A percentile compares a stretch with the other conserved stretches of the same genome.
Conservation (phyloP, 2,113 vertebrate genomes). For the Proteles cristata region DNA sequence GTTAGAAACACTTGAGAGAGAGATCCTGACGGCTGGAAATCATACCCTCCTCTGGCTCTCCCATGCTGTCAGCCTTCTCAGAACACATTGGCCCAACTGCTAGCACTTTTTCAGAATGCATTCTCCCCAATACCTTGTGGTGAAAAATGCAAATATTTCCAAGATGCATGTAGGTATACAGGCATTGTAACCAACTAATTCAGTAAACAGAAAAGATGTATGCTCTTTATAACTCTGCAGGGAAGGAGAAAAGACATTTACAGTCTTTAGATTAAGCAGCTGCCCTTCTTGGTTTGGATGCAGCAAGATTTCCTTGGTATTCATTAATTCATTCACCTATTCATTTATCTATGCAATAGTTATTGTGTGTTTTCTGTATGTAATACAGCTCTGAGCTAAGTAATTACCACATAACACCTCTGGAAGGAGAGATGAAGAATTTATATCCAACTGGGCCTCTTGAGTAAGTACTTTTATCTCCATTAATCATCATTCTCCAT, state of each 20-base stretch:
- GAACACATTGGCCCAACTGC: neutral
- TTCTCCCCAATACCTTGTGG: neutral
- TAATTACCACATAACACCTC: neutral
- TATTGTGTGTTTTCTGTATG: neutral
- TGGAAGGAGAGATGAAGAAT: neutral
- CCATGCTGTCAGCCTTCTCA: neutral
- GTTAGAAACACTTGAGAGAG: slow-evolving; percentile 1
- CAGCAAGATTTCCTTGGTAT: neutral
- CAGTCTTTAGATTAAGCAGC: neutral
- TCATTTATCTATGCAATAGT: neutral
- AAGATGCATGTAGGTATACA: neutral
- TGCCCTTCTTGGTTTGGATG: neutral
- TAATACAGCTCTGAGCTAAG: neutral
- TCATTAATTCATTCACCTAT: neutral
- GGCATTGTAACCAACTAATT: slow-evolving; percentile 29
- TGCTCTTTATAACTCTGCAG: slow-evolving; percentile 1
- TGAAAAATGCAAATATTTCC: neutral
- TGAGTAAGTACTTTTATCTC: neutral
- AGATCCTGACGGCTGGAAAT: neutral
- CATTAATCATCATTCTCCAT: neutral
- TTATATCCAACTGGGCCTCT: neutral
- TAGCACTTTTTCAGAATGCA: slow-evolving; percentile 14
- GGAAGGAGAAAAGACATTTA: neutral
- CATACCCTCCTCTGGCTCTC: neutral
- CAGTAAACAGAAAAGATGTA: slow-evolving; percentile 41